Conservation (phyloP, 2,797 vertebrate species). For the Tenualosa thibaudeaui region DNA sequence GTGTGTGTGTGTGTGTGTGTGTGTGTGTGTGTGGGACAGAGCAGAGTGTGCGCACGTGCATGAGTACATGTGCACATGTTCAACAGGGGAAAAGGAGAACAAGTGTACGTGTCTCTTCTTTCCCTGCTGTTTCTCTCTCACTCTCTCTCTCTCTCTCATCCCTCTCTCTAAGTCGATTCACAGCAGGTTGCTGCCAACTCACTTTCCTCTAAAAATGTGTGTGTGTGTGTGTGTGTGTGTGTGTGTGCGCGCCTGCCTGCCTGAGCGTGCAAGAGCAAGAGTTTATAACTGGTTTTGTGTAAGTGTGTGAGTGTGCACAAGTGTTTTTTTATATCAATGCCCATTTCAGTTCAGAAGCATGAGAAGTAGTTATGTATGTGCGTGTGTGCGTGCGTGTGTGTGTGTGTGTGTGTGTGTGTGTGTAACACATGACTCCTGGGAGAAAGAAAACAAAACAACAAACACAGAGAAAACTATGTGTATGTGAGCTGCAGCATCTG, state of each 20-base stretch:
- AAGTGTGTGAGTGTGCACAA: constrained; percentile 41
- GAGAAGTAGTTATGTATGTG: not conserved
- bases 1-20: not conserved
- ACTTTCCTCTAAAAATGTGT: constrained; percentile 14
- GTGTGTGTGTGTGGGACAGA: not conserved
- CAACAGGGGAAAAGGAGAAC: constrained; percentile 1
- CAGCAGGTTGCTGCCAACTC: too few relatives aligned
- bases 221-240: not conserved
- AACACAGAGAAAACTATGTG: not conserved
- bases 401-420: not conserved
- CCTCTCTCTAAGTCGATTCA: too few relatives aligned
- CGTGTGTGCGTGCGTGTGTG: not conserved
- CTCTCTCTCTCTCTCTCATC: too few relatives aligned
- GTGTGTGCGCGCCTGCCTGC: not conserved
- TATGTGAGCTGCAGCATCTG: not conserved
- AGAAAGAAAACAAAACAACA: not conserved
- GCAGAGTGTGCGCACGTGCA: not conserved
- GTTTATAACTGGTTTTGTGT: not conserved
- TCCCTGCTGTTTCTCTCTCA: not conserved
- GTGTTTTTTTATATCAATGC: constrained; percentile 28
- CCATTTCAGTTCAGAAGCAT: not conserved
- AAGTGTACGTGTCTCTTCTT: constrained; percentile 31
- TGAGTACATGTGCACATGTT: not conserved
- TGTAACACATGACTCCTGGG: not conserved
- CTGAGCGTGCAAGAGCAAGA: constrained; percentile 17